Conservation (phyloP, 37 sponge, comb jelly and placozoan species). For the Amphimedon queenslandica region DNA sequence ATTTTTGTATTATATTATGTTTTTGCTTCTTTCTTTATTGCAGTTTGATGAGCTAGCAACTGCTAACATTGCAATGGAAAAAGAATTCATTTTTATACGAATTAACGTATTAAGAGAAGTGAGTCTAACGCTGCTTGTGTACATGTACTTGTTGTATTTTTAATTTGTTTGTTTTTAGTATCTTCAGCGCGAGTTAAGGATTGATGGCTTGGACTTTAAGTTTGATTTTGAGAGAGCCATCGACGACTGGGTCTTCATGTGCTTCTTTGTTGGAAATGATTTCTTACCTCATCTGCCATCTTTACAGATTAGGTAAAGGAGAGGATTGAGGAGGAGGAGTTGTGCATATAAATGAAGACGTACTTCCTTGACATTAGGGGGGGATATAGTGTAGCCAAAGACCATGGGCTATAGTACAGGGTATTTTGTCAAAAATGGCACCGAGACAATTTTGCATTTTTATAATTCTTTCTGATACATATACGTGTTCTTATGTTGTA, state of each 20-base stretch:
- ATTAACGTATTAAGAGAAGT: slow-evolving; percentile 85
- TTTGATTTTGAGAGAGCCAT: slow-evolving; percentile 76
- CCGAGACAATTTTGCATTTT: too few relatives aligned
- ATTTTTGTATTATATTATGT: too few relatives aligned
- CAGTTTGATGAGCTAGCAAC: slow-evolving; percentile 72
- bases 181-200: slow-evolving; percentile 83
- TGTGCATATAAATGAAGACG: too few relatives aligned
- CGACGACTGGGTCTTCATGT: slow-evolving; percentile 99
- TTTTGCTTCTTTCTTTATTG: not conserved
- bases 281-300: slow-evolving; percentile 98
- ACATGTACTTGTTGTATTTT: not conserved
- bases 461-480: too few relatives aligned
- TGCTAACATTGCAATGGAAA: slow-evolving; percentile 38
- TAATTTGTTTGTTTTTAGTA: slow-evolving; percentile 52
- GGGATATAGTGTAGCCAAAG: too few relatives aligned
- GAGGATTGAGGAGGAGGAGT: too few relatives aligned
- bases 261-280: slow-evolving; percentile 99
- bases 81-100: slow-evolving; percentile 94
- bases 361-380: too few relatives aligned
- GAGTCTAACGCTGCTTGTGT: slow-evolving; percentile 4
- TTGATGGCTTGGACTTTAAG: slow-evolving; percentile 48
- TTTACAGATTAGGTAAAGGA: slow-evolving; percentile 83
- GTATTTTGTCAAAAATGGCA: too few relatives aligned
- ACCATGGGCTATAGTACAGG: too few relatives aligned
- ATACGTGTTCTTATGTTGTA: too few relatives aligned